These are phyloP conservation scores for Sitta carolinensis DNA, from an alignment of 2,797 vertebrate species.

Conservation along the genomic window DNA sequence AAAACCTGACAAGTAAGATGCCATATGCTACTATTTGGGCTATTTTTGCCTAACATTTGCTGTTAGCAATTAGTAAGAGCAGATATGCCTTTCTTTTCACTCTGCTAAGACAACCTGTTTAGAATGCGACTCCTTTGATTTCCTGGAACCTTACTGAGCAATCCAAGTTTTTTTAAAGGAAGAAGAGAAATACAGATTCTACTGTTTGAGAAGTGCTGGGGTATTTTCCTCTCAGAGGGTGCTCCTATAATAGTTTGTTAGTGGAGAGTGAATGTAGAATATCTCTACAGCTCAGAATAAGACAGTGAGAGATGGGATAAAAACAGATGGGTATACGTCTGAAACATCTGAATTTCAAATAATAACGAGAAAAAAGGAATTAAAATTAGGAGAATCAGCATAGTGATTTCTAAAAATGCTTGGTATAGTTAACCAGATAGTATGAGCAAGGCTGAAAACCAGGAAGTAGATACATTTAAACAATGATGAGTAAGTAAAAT, in stretches of 20 bases:
- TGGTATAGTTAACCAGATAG: neutral
- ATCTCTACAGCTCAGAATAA: neutral
- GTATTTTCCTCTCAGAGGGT: neutral
- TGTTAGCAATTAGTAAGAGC: neutral
- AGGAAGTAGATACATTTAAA: conserved; percentile 36
- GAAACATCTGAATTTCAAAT: neutral
- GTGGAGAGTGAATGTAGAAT: neutral
- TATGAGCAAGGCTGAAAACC: neutral
- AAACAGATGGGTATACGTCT: neutral
- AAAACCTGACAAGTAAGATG: neutral
- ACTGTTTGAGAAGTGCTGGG: neutral
- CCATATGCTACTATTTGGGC: neutral
- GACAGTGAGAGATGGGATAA: neutral
- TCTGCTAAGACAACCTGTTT: neutral
- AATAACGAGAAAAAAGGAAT: neutral
- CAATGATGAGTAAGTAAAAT: neutral
- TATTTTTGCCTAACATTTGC: neutral
- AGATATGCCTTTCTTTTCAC: neutral
- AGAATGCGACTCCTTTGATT: neutral
- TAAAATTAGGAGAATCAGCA: neutral
- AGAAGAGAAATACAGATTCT: neutral
- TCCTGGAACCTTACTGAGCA: neutral
- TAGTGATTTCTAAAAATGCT: neutral
- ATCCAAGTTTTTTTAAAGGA: neutral
- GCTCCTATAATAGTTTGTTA: neutral